Conservation (phyloP, 2,797 vertebrate genomes). For the Poeciliopsis presidionis region DNA sequence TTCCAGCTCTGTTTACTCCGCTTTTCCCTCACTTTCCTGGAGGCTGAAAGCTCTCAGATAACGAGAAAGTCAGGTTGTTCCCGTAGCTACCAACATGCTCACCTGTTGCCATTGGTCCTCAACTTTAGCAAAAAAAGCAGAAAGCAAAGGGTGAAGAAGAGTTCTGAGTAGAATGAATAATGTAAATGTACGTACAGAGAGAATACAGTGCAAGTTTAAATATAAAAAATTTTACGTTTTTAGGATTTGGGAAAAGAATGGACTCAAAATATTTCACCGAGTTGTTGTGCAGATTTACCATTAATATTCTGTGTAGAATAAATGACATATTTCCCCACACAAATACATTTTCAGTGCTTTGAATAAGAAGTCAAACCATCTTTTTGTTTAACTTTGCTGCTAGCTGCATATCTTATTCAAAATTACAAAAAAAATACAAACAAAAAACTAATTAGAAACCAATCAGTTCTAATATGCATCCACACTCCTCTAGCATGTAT, state of each 20-base stretch:
- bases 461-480: not conserved
- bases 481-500: not conserved
- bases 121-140: conserved; percentile 24
- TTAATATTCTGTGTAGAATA: not conserved
- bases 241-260: not conserved
- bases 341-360: not conserved
- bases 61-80: conserved; percentile 54
- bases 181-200: not conserved
- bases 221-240: not conserved
- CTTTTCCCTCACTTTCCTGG: conserved; percentile 10
- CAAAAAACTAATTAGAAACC: not conserved
- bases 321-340: not conserved
- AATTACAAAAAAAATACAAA: not conserved
- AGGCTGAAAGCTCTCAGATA: conserved; percentile 42
- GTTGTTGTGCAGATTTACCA: not conserved
- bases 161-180: not conserved
- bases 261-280: not conserved
- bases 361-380: not conserved
- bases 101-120: conserved; percentile 62
- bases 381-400: not conserved
- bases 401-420: not conserved
- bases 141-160: conserved; percentile 14
- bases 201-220: not conserved
- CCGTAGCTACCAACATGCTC: conserved; percentile 56
- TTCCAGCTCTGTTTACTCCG: conserved; percentile 32